These are phyloP conservation scores for Notolabrus celidotus DNA, from an alignment of 2,797 vertebrate species.

Conservation along the genomic window DNA sequence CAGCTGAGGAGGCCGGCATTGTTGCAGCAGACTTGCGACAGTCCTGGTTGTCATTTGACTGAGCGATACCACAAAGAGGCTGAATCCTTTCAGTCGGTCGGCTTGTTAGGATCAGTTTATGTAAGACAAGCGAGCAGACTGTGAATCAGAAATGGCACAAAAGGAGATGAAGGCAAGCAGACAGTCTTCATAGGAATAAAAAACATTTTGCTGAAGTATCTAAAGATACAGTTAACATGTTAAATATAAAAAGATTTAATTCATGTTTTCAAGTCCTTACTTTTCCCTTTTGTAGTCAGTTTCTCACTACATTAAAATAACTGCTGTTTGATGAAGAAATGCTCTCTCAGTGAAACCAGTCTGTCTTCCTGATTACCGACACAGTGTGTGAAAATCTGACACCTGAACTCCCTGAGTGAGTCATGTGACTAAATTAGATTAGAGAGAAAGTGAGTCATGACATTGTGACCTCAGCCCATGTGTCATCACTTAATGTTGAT, in stretches of 20 bases:
- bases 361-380: conserved; percentile 3
- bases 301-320: not conserved
- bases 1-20: conserved; percentile 54
- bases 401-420: conserved; percentile 40
- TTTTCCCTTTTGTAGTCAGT: not conserved
- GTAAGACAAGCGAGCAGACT: not conserved
- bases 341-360: too few species aligned
- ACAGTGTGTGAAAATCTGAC: conserved; percentile 19
- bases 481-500: conserved; percentile 37
- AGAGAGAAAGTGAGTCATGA: conserved; percentile 32
- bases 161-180: not conserved
- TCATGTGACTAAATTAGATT: conserved; percentile 27
- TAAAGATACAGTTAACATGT: not conserved
- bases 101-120: conserved; percentile 42
- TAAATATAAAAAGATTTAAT: not conserved
- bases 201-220: not conserved
- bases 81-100: conserved; percentile 23
- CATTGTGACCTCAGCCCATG: conserved; percentile 23
- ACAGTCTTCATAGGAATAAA: not conserved
- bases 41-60: conserved; percentile 62
- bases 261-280: not conserved
- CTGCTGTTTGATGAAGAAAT: conserved; percentile 8
- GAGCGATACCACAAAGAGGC: conserved; percentile 36
- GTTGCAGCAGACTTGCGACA: conserved; percentile 60
- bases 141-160: not conserved